phyloP scores from a whole-genome alignment of 2,888 invertebrate species.

The Lochmaea crataegi region DNA sequence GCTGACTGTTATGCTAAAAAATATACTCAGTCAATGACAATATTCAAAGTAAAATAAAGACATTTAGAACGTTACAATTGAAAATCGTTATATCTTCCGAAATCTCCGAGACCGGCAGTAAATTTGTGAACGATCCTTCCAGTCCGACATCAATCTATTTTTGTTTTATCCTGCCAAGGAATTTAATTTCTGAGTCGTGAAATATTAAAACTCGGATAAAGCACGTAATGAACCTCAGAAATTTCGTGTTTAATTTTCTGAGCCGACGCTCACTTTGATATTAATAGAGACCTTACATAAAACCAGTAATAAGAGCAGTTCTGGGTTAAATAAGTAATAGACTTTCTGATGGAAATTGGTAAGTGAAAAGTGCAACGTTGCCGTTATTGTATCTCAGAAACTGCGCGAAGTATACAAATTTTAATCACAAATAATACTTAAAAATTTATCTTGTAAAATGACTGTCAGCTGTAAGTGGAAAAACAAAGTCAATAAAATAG shows the following conservation, averaged over 20 bases:
- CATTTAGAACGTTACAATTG: neutral
- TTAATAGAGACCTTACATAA: constrained; percentile 46
- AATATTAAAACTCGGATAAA: constrained; percentile 34
- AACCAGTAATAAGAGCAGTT: constrained; percentile 39
- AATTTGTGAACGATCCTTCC: neutral
- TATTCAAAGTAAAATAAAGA: too few relatives aligned
- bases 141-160: constrained; percentile 10
- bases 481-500: too few relatives aligned
- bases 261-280: constrained; percentile 40
- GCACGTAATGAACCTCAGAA: constrained; percentile 38
- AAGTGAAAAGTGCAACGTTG: constrained; percentile 31
- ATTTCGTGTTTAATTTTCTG: constrained; percentile 41
- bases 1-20: too few relatives aligned
- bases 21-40: too few relatives aligned
- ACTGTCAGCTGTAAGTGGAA: too few relatives aligned
- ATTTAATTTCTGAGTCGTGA: constrained; percentile 30
- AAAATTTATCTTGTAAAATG: too few relatives aligned
- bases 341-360: constrained; percentile 33
- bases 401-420: too few relatives aligned
- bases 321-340: constrained; percentile 47
- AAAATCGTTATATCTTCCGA: neutral
- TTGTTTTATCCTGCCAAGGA: constrained; percentile 14
- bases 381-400: constrained; percentile 41
- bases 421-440: too few relatives aligned
- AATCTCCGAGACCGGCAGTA: neutral